Evolutionary conservation across 2,888 invertebrate genomes (phyloP).

Genomic region (Euzophera pinguis): DNA sequence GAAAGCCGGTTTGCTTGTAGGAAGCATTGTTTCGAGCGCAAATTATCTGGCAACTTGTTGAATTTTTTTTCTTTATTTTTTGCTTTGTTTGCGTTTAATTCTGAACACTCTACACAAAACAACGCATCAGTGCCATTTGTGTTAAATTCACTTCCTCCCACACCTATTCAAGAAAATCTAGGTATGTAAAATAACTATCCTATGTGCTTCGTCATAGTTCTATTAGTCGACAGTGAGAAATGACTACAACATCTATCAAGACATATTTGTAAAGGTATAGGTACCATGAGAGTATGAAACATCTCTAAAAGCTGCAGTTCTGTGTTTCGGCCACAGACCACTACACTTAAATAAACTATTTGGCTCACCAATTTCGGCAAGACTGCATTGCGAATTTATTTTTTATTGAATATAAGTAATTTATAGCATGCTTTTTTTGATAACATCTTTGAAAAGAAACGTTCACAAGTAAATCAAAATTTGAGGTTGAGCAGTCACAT

Average conservation of each 20-base stretch:
- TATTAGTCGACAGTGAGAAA: constrained; percentile 40
- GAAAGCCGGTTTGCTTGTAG: constrained; percentile 27
- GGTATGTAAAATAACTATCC: constrained; percentile 36
- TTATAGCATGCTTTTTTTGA: too few species aligned
- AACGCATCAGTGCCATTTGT: constrained; percentile 34
- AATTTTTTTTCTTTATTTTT: background rate
- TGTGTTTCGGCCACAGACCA: constrained; percentile 48
- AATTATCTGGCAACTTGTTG: constrained; percentile 27
- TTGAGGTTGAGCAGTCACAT: too few species aligned
- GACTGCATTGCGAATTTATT: background rate
- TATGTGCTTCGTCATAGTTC: constrained; percentile 49
- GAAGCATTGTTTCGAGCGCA: constrained; percentile 37
- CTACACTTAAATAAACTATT: constrained; percentile 56
- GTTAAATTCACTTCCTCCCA: constrained; percentile 31
- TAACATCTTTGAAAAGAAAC: too few species aligned
- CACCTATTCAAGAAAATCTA: constrained; percentile 43
- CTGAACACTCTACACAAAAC: constrained; percentile 20
- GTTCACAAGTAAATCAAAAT: too few species aligned
- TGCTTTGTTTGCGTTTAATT: constrained; percentile 6
- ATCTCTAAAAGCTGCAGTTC: constrained; percentile 66
- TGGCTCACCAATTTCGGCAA: constrained; percentile 42
- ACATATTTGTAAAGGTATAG: constrained; percentile 37
- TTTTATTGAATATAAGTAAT: too few species aligned
- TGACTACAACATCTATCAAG: constrained; percentile 52
- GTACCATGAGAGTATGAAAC: constrained; percentile 34